Evolutionary conservation across 2,113 vertebrate species (phyloP).

Genomic region (Gopherus evgoodei): DNA sequence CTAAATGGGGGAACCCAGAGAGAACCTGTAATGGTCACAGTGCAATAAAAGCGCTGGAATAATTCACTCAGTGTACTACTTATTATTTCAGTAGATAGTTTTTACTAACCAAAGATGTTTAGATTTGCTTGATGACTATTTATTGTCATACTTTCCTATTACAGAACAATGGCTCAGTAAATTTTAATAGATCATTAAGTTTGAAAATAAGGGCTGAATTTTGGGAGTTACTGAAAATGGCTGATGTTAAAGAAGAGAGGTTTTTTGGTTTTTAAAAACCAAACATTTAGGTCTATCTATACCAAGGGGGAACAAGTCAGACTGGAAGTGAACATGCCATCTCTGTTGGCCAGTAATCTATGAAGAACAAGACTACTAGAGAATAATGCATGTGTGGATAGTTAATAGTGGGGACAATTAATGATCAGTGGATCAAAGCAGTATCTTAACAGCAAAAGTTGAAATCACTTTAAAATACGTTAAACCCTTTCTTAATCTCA

Average conservation of each 20-base stretch:
- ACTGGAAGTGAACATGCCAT: neutral
- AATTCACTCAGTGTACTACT: neutral
- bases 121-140: neutral
- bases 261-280: neutral
- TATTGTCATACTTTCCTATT: neutral
- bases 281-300: neutral
- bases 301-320: neutral
- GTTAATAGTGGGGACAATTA: neutral
- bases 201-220: neutral
- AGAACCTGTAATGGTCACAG: neutral
- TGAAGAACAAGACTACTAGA: neutral
- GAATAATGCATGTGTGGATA: neutral
- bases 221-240: neutral
- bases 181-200: neutral
- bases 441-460: neutral
- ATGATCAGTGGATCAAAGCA: neutral
- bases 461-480: neutral
- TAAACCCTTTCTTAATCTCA: neutral
- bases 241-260: neutral
- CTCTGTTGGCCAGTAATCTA: neutral
- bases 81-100: neutral
- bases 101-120: neutral
- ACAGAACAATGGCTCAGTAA: neutral
- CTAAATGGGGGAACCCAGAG: neutral
- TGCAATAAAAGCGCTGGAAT: neutral